Percentiles rank a stretch among this genome's conserved stretches.
Conservation (phyloP, 2,888 invertebrate genomes). For the Cerastoderma edule region DNA sequence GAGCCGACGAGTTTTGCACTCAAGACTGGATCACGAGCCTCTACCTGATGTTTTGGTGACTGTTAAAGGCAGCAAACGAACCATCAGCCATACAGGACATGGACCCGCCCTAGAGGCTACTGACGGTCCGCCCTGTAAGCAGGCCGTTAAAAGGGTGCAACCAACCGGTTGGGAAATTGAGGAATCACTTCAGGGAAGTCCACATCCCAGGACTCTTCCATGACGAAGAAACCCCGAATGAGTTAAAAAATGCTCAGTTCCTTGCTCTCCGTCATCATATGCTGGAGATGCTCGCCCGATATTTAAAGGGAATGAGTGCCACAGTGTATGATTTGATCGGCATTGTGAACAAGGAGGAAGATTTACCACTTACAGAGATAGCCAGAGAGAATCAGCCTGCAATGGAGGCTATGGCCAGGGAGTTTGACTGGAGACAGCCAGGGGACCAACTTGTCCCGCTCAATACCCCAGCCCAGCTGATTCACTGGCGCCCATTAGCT, state of each 20-base stretch:
- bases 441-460: slow-evolving; percentile 11
- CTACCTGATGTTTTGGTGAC: not conserved
- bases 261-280: not conserved
- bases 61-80: not conserved
- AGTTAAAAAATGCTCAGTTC: not conserved
- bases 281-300: slow-evolving; percentile 10
- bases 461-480: slow-evolving; percentile 26
- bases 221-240: not conserved
- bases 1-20: not conserved
- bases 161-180: not conserved
- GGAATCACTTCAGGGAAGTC: slow-evolving; percentile 1
- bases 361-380: not conserved
- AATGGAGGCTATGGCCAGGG: not conserved
- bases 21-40: not conserved
- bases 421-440: slow-evolving; percentile 7
- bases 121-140: not conserved
- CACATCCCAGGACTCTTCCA: slow-evolving; percentile 23
- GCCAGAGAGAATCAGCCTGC: slow-evolving; percentile 1
- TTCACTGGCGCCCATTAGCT: slow-evolving; percentile 29
- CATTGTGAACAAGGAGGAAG: slow-evolving; percentile 9
- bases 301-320: not conserved
- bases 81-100: not conserved
- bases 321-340: not conserved
- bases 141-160: not conserved
- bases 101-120: not conserved